Percentiles rank a stretch among this genome's conserved stretches.
Conservation (phyloP, 2,113 vertebrate genomes). For the Accipiter cooperii region DNA sequence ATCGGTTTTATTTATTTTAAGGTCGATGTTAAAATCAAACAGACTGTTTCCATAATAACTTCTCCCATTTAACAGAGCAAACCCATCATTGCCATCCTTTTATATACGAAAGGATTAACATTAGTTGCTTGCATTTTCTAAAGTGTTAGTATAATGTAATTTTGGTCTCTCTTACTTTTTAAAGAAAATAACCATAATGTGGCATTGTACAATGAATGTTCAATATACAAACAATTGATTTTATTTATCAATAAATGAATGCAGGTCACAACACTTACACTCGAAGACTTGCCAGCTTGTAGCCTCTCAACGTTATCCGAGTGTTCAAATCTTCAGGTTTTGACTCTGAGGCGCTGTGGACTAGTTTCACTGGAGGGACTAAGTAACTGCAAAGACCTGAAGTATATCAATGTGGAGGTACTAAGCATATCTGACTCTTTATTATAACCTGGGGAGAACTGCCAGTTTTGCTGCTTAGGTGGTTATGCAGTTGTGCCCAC, state of each 20-base stretch:
- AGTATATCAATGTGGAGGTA: slow-evolving; percentile 86
- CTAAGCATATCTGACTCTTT: background rate
- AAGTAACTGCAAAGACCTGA: slow-evolving; percentile 72
- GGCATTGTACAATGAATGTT: background rate
- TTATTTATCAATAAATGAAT: slow-evolving; percentile 13
- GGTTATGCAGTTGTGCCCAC: background rate
- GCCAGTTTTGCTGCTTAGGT: background rate
- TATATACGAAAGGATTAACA: background rate
- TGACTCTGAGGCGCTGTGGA: slow-evolving; percentile 82
- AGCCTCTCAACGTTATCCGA: slow-evolving; percentile 78
- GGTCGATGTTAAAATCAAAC: background rate
- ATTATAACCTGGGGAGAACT: background rate
- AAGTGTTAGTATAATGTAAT: background rate
- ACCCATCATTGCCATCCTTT: background rate
- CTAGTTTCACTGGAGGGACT: slow-evolving; percentile 80
- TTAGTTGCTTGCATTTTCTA: background rate
- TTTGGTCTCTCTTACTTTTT: background rate
- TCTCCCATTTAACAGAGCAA: background rate
- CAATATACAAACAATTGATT: background rate
- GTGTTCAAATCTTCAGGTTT: slow-evolving; percentile 77
- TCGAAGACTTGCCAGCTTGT: slow-evolving; percentile 82
- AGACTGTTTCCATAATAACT: background rate
- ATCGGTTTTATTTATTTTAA: background rate
- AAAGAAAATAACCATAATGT: background rate
- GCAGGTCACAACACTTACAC: slow-evolving; percentile 80